A percentile compares a stretch with the other conserved stretches of the same genome.
phyloP scores from a whole-genome alignment of 92 coral and sea anemone species.

The Galaxea fascicularis region DNA sequence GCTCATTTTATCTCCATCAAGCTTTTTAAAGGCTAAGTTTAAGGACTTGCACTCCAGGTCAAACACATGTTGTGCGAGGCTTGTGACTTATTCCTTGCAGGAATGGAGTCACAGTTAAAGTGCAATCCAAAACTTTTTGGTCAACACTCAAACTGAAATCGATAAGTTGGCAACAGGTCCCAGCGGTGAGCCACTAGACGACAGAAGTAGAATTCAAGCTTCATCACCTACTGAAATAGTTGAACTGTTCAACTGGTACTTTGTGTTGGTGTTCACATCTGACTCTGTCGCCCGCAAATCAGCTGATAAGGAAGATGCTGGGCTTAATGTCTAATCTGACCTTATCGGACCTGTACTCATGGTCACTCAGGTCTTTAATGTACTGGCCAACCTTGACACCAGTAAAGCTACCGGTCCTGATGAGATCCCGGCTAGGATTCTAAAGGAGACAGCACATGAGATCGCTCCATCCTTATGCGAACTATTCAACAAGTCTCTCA shows the following conservation, averaged over 20 bases:
- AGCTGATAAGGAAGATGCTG: neutral
- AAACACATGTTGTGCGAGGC: conserved; percentile 50
- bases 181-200: conserved; percentile 12
- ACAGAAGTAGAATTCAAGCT: neutral
- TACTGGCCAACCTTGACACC: conserved; percentile 41
- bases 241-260: conserved; percentile 23
- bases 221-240: neutral
- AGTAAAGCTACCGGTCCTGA: conserved; percentile 66
- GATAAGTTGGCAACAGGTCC: conserved; percentile 27
- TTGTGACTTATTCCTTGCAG: conserved; percentile 50
- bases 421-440: conserved; percentile 41
- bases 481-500: conserved; percentile 48
- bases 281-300: neutral
- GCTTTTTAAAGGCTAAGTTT: conserved; percentile 45
- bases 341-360: neutral
- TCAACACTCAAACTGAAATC: conserved; percentile 52
- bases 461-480: conserved; percentile 40
- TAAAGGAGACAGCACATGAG: conserved; percentile 35
- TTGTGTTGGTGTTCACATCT: conserved; percentile 24
- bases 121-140: conserved; percentile 65
- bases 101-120: too few relatives aligned
- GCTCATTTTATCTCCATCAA: conserved; percentile 30
- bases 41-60: conserved; percentile 45
- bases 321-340: neutral
- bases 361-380: conserved; percentile 6